phyloP scores from a whole-genome alignment of 2,797 vertebrate species.

The Poeciliopsis paucimaculata region DNA sequence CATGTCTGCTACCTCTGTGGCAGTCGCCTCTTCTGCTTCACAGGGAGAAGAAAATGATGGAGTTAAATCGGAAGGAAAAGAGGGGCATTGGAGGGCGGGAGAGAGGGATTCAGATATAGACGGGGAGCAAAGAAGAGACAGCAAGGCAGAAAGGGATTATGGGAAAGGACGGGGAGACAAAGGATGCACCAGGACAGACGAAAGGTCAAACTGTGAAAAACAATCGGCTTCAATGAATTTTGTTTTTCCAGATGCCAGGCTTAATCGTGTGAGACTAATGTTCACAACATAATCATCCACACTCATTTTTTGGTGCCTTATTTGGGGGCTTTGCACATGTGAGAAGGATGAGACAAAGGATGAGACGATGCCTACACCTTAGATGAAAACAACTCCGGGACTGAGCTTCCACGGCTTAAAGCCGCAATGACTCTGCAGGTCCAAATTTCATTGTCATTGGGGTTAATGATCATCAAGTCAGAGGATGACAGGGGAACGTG shows the following conservation, averaged over 20 bases:
- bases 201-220: conserved; percentile 43
- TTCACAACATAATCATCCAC: conserved; percentile 1
- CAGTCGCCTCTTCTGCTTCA: conserved; percentile 20
- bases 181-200: conserved; percentile 11
- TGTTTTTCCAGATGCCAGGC: neutral
- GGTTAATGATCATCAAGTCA: conserved; percentile 28
- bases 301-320: neutral
- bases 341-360: neutral
- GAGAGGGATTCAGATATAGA: conserved; percentile 36
- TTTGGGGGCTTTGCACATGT: neutral
- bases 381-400: neutral
- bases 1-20: conserved; percentile 45
- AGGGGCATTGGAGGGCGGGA: conserved; percentile 37
- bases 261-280: conserved; percentile 5
- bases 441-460: conserved; percentile 34
- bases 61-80: conserved; percentile 49
- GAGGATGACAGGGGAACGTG: conserved; percentile 10
- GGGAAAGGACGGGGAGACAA: conserved; percentile 17
- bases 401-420: neutral
- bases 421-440: conserved; percentile 49
- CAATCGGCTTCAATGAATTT: neutral
- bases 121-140: conserved; percentile 29
- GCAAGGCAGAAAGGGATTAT: conserved; percentile 36
- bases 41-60: conserved; percentile 34
- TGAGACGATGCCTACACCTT: no score